A percentile compares a stretch with the other conserved stretches of the same genome.
phyloP scores from a whole-genome alignment of 2,888 invertebrate genomes.

The Archaeoteleia sp. region DNA sequence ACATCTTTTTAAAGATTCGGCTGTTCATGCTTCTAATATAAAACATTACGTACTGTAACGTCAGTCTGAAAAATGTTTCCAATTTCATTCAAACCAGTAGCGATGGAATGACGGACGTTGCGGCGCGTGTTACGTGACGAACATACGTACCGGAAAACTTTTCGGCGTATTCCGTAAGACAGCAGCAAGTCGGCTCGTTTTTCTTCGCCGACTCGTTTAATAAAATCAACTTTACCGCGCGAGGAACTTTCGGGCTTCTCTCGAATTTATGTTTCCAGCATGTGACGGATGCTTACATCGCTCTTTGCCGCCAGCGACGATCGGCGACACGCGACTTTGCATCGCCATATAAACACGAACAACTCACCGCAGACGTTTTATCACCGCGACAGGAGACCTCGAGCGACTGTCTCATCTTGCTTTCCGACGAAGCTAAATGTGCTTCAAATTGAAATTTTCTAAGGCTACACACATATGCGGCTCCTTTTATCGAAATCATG shows the following conservation, averaged over 20 bases:
- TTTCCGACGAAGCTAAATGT: slow-evolving; percentile 16
- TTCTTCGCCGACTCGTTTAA: slow-evolving; percentile 64
- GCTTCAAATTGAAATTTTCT: slow-evolving; percentile 49
- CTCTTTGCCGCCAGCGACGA: slow-evolving; percentile 42
- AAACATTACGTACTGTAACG: slow-evolving; percentile 23
- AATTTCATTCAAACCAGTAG: slow-evolving; percentile 71
- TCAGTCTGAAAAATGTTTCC: slow-evolving; percentile 71
- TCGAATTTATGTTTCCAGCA: slow-evolving; percentile 62
- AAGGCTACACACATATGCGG: slow-evolving; percentile 39
- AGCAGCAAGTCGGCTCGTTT: slow-evolving; percentile 58
- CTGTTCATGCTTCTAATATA: slow-evolving; percentile 22
- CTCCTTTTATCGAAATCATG: slow-evolving; percentile 21
- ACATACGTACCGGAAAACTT: slow-evolving; percentile 64
- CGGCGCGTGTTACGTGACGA: slow-evolving; percentile 67
- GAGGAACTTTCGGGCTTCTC: slow-evolving; percentile 51
- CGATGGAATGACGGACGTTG: slow-evolving; percentile 60
- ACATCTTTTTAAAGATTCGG: slow-evolving; percentile 55
- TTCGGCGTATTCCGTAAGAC: slow-evolving; percentile 58
- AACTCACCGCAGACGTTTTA: slow-evolving; percentile 55
- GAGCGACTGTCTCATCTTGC: slow-evolving; percentile 19
- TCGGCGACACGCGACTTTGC: slow-evolving; percentile 58
- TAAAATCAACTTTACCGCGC: slow-evolving; percentile 63
- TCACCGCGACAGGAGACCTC: slow-evolving; percentile 51
- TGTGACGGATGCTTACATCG: slow-evolving; percentile 51
- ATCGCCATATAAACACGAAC: slow-evolving; percentile 54